Evolutionary conservation across 2,888 invertebrate species (phyloP).

Genomic region (Panorpa germanica): DNA sequence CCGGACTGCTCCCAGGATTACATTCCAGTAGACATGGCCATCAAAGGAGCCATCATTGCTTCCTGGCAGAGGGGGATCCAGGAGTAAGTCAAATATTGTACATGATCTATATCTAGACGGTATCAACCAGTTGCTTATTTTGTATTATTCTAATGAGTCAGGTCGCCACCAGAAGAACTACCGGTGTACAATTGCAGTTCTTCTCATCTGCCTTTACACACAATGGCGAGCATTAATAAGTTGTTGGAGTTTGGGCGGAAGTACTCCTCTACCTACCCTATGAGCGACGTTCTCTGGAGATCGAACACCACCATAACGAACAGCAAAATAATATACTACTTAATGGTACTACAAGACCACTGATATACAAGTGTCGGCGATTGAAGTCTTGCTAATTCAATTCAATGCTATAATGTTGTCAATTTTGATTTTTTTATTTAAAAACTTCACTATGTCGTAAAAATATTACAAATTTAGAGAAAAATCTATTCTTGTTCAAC

Average conservation of each 20-base stretch:
- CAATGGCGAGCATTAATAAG: slow-evolving; percentile 44
- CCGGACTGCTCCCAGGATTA: slow-evolving; percentile 45
- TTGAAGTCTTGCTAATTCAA: too few species aligned
- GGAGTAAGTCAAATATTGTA: background rate
- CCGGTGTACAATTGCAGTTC: slow-evolving; percentile 71
- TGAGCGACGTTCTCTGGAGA: slow-evolving; percentile 51
- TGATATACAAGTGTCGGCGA: too few species aligned
- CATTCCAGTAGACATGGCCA: slow-evolving; percentile 64
- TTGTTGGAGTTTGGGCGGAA: slow-evolving; percentile 34
- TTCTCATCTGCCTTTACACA: slow-evolving; percentile 41
- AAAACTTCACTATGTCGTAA: too few species aligned
- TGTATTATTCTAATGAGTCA: too few species aligned
- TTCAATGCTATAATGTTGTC: too few species aligned
- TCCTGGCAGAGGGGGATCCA: slow-evolving; percentile 44
- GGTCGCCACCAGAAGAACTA: too few species aligned
- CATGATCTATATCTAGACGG: background rate
- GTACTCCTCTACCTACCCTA: slow-evolving; percentile 33
- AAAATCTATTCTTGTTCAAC: too few species aligned
- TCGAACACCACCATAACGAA: too few species aligned
- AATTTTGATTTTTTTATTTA: too few species aligned
- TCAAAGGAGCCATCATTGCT: slow-evolving; percentile 48
- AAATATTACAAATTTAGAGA: too few species aligned
- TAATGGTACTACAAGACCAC: too few species aligned
- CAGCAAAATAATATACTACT: too few species aligned
- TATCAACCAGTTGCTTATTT: background rate